Evolutionary conservation across 2,797 vertebrate genomes (phyloP), one percentile per base, ranked within the genome.

Genomic region (Acanthurus lineatus): DNA sequence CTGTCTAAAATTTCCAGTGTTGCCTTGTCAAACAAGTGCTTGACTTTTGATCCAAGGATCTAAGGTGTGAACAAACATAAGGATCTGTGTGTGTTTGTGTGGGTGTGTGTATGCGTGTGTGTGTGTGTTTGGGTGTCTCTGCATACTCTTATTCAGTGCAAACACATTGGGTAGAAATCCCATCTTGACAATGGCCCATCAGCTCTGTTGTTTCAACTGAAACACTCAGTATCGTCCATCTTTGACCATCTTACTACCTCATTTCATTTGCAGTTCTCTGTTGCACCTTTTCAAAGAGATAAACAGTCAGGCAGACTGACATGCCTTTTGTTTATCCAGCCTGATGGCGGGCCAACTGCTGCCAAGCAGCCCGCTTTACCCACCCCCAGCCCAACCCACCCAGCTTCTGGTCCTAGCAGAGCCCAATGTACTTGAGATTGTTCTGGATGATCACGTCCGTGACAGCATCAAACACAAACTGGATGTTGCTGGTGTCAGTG

Each of bases 391-490:
- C 54, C 49, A 38, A 48, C 82, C 73, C 52, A 75, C 80, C 85
- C 74, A 58, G 44, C 48, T 68, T 91, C 92, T 81, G 78, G 91
- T 90, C 93, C 96, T 98, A 99, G 97, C 98, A 99, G 91, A 99
- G 96, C 86, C 98, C 98, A 71, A 99, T 99, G 92, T 99, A 99
- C 94, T 99, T 99, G 85, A 99, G 98, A 96, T 99, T 99, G 96
- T 99, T 99, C 95, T 99, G 98, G 93, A 99, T 99, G 91, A 99
- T 99, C 95, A 99, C 98, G 87, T 99, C 98, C 94, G 98, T 99
- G 92, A 99, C 98, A 25, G 98, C 98, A 66, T 99, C 98, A 83
- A 99, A 99, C 90, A 99, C 98, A 93, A 99, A 99, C 86, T 99
- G 98, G 96, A 99, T 99, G 96, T 99, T 99, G 96, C 98, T 99